Base-by-base conservation (phyloP, 2,888 invertebrate species). In the Eupithecia vulgata region DNA sequence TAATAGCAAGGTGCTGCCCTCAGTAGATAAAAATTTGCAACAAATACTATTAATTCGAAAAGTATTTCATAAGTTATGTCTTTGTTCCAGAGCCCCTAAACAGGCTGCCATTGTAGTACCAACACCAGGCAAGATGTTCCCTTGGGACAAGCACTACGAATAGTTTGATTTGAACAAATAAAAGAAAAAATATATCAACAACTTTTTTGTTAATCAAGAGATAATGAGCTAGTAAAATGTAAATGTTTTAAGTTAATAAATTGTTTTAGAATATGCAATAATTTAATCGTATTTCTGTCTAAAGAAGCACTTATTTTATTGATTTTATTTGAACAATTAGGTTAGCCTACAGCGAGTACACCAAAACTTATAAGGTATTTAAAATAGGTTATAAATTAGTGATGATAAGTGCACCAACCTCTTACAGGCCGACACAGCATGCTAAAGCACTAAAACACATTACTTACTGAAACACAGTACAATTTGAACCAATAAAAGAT, bases 121-220 rank as follows among this genome's bases (percentile, higher is more conserved):
- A 17, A 96, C 95, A 10, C 96, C 96, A 3, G 96, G 96, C 72
- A 88, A 87, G 70, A 75, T 95, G 1, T 95, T 90, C 81, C 84
- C 87, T 13, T 96, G 96, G 96, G 96, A 96, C 87, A 95, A 93
- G 83, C 94, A 91, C 80, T 88, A 94, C 71, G 77, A 85, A 81
- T 86, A 78, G 82, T 40, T 61, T n/a, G 6, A 35, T 5, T 15
- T 25, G 79, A 42, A 34, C 37, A 40, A 35, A 17, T 48, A 3
- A 68, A 30, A 30, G 30, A 30, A 30, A 30, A 69, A 5, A 37
- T 37, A 13, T 59, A 66, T 68, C 4, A 69, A 67, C n/a, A 67
- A 68, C 62, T 62, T 52, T 62, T 71, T 64, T 34, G 61, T 61
- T 15, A 17, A 34, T 70, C 57, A 42, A 13, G 12, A 12, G 4